A percentile compares a stretch with the other conserved stretches of the same genome.
phyloP scores from a whole-genome alignment of 2,888 invertebrate species.

The Liopterus haemorrhoidalis region DNA sequence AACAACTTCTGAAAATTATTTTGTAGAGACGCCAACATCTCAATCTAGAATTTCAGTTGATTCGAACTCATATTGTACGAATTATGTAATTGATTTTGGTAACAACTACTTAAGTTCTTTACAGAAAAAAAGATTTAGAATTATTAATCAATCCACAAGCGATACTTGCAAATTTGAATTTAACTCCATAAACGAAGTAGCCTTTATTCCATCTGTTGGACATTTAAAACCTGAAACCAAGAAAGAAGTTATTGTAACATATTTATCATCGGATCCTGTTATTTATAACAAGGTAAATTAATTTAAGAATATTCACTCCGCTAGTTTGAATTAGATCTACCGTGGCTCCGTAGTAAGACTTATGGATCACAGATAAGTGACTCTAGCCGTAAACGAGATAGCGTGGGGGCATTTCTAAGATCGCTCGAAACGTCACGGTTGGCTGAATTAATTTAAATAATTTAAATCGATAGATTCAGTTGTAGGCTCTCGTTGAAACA shows the following conservation, averaged over 20 bases:
- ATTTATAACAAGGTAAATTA: constrained; percentile 38
- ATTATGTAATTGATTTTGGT: constrained; percentile 44
- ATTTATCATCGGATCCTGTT: constrained; percentile 45
- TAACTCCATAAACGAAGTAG: constrained; percentile 37
- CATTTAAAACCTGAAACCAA: constrained; percentile 44
- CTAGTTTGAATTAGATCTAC: too few relatives aligned
- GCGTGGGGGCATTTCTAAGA: too few relatives aligned
- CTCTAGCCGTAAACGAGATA: too few relatives aligned
- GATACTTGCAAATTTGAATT: constrained; percentile 46
- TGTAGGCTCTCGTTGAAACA: too few relatives aligned
- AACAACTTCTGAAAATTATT: constrained; percentile 6
- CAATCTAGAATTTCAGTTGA: neutral
- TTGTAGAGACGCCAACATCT: neutral
- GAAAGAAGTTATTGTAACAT: constrained; percentile 51
- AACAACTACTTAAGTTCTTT: constrained; percentile 40
- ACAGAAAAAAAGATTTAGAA: constrained; percentile 42
- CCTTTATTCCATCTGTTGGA: constrained; percentile 48
- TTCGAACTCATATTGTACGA: neutral
- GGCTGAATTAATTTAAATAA: too few relatives aligned
- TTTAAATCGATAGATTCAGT: too few relatives aligned
- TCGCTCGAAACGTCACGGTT: too few relatives aligned
- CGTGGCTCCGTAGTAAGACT: too few relatives aligned
- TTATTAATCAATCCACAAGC: constrained; percentile 43
- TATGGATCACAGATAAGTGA: too few relatives aligned
- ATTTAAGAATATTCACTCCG: too few relatives aligned